Percentiles rank a stretch among this genome's conserved stretches.
These are phyloP conservation scores for Apteryx owenii DNA, from an alignment of 2,113 vertebrate genomes.

Conservation along the genomic window DNA sequence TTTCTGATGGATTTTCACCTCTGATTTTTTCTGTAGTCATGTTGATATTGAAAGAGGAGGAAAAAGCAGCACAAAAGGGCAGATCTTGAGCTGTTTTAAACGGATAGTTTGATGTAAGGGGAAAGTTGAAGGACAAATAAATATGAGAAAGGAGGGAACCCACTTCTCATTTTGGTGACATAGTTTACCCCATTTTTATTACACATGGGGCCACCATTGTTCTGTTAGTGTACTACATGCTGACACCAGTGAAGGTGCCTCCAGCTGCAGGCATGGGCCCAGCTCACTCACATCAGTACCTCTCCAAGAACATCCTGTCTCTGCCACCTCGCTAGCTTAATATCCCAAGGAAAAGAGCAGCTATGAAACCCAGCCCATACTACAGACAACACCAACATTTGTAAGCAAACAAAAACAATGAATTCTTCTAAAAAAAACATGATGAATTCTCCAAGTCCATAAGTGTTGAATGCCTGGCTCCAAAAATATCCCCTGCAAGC, in stretches of 20 bases:
- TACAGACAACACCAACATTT: background rate
- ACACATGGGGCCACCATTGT: rapidly evolving
- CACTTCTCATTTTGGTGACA: background rate
- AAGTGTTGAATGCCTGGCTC: rapidly evolving
- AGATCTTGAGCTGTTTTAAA: background rate
- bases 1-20: background rate
- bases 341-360: background rate
- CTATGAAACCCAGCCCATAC: background rate
- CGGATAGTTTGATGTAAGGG: background rate
- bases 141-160: background rate
- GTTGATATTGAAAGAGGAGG: background rate
- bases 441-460: background rate
- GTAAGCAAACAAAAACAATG: background rate
- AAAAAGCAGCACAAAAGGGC: background rate
- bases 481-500: background rate
- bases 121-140: background rate
- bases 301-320: background rate
- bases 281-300: background rate
- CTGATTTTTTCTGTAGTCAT: background rate
- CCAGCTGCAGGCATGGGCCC: background rate
- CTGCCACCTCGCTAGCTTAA: background rate
- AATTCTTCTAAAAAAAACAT: background rate
- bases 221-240: background rate
- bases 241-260: background rate
- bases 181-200: background rate